Conservation (phyloP, 2,888 invertebrate species). For the Criorhina ranunculi region DNA sequence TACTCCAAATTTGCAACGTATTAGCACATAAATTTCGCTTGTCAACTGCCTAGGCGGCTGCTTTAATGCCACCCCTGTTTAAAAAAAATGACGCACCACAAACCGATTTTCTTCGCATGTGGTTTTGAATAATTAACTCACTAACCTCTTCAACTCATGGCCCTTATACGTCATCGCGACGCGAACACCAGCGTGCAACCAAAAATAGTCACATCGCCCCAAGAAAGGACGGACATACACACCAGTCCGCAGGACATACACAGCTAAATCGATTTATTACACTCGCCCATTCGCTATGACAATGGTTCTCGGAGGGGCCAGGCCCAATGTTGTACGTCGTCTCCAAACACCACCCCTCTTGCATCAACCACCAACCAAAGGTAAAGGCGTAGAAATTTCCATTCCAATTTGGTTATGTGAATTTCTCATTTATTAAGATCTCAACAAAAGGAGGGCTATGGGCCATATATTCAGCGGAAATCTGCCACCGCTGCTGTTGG, state of each 20-base stretch:
- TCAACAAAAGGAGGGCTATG: constrained; percentile 73
- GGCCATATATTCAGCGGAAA: constrained; percentile 69
- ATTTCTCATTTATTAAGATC: constrained; percentile 77
- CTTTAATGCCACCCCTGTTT: constrained; percentile 1
- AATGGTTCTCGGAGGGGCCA: constrained; percentile 43
- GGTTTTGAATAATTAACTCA: constrained; percentile 74
- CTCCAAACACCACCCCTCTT: neutral
- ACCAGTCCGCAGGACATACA: constrained; percentile 60
- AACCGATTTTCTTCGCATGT: constrained; percentile 51
- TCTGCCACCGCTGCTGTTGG: constrained; percentile 71
- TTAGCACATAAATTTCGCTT: neutral
- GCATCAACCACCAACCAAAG: neutral
- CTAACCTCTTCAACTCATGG: constrained; percentile 68
- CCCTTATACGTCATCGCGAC: constrained; percentile 62
- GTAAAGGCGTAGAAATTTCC: constrained; percentile 74
- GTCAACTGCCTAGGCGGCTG: neutral
- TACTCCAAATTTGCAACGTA: too few species aligned
- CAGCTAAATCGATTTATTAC: constrained; percentile 75
- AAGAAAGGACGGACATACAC: constrained; percentile 39
- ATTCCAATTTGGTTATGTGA: constrained; percentile 76
- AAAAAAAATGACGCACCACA: neutral
- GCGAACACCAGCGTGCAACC: constrained; percentile 61
- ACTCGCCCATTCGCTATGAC: constrained; percentile 68
- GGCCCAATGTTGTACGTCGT: constrained; percentile 33
- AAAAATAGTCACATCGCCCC: constrained; percentile 63